Evolutionary conservation across 2,888 invertebrate species (phyloP).

Genomic region (Cheilosia urbana): DNA sequence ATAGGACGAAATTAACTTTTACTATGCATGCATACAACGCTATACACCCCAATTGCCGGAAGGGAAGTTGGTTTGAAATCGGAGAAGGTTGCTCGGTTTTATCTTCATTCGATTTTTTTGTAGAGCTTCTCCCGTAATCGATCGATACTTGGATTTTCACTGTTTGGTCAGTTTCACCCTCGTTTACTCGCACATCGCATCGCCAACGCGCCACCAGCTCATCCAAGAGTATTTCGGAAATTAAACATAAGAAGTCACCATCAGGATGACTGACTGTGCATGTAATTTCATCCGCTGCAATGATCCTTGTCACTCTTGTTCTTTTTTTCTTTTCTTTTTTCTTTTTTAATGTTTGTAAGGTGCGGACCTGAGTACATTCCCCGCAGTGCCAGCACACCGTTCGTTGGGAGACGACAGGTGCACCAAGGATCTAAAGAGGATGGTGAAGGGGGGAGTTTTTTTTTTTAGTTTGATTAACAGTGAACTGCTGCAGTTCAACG

Average conservation of each 20-base stretch:
- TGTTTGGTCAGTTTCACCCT: conserved; percentile 71
- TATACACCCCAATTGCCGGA: conserved; percentile 73
- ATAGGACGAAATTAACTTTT: conserved; percentile 32
- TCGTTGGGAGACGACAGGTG: conserved; percentile 66
- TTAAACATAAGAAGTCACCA: conserved; percentile 73
- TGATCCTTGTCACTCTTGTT: conserved; percentile 73
- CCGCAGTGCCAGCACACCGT: conserved; percentile 39
- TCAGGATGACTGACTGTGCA: conserved; percentile 73
- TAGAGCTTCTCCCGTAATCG: conserved; percentile 75
- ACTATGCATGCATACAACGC: neutral
- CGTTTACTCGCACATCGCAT: conserved; percentile 48
- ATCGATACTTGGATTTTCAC: conserved; percentile 73
- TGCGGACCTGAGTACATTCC: conserved; percentile 26
- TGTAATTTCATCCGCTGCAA: conserved; percentile 75
- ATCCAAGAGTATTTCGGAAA: conserved; percentile 69
- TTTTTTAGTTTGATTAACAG: conserved; percentile 1
- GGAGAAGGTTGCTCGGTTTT: conserved; percentile 71
- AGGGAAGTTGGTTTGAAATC: conserved; percentile 75
- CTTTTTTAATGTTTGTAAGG: conserved; percentile 29
- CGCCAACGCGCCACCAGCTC: conserved; percentile 12
- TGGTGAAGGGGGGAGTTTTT: conserved; percentile 39
- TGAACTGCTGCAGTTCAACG: conserved; percentile 34
- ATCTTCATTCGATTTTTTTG: conserved; percentile 73
- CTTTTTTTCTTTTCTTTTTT: conserved; percentile 10
- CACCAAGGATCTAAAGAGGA: conserved; percentile 59